These are phyloP conservation scores for Saturnia japonica DNA, from an alignment of 2,888 invertebrate genomes.

Conservation along the genomic window DNA sequence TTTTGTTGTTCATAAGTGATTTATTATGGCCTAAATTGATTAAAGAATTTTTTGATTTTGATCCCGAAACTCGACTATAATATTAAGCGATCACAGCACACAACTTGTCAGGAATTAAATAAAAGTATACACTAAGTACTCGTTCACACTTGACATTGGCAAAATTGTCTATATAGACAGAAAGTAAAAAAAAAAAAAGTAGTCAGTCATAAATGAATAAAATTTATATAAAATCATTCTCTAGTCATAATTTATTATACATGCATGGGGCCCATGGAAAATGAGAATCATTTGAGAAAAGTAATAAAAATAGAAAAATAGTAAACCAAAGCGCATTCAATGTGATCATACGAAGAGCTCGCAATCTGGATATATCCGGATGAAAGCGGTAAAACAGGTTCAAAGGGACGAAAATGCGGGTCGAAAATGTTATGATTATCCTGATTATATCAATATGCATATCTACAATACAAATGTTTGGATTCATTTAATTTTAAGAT, in stretches of 20 bases:
- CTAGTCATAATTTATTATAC: neutral
- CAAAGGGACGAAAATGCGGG: constrained; percentile 47
- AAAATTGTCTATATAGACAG: too few species aligned
- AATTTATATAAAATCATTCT: neutral
- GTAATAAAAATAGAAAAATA: neutral
- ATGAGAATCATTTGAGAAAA: neutral
- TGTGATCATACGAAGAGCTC: constrained; percentile 24
- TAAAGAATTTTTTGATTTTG: too few species aligned
- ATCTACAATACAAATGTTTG: neutral
- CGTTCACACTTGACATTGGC: too few species aligned
- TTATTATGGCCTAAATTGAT: too few species aligned
- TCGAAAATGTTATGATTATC: constrained; percentile 56
- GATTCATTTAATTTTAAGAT: neutral
- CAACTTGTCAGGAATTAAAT: neutral
- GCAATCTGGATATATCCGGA: constrained; percentile 52
- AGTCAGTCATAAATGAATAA: too few species aligned
- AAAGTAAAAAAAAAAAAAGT: too few species aligned
- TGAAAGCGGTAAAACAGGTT: constrained; percentile 52
- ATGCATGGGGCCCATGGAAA: neutral
- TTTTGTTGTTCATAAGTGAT: too few species aligned
- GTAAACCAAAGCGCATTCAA: constrained; percentile 15
- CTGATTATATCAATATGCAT: neutral
- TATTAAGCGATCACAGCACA: neutral
- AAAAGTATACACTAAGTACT: neutral
- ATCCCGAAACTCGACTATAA: too few species aligned